Conservation (phyloP, 1,140 invertebrate genomes). For the Drosophila punjabiensis region DNA sequence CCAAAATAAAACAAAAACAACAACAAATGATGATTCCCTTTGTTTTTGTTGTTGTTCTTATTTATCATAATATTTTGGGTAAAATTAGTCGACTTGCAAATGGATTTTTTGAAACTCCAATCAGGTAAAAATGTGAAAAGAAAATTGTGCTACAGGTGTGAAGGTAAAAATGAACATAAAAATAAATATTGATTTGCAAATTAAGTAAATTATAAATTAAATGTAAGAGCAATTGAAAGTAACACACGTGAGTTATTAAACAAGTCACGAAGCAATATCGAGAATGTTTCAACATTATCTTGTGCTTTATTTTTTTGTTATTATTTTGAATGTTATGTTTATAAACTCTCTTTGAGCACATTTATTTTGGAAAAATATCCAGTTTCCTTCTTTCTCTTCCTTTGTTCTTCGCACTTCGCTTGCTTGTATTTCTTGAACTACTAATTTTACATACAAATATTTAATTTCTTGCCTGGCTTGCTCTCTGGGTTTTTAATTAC, state of each 20-base stretch:
- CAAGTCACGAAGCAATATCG: too few relatives aligned
- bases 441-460: conserved; percentile 27
- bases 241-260: too few relatives aligned
- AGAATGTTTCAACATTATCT: too few relatives aligned
- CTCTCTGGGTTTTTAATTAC: conserved; percentile 38
- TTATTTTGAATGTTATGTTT: neutral
- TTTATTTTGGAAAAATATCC: neutral
- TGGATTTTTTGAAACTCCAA: neutral
- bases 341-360: neutral
- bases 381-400: neutral
- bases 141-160: neutral
- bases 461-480: conserved; percentile 32
- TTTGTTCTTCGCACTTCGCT: conserved; percentile 4
- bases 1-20: conserved; percentile 1
- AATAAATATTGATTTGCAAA: neutral
- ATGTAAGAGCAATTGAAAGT: neutral
- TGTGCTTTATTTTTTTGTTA: neutral
- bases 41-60: neutral
- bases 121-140: neutral
- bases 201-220: neutral
- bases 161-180: neutral
- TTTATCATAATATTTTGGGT: neutral
- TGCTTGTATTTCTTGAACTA: conserved; percentile 19
- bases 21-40: conserved; percentile 8
- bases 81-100: neutral